Base-by-base conservation (phyloP, 1,140 invertebrate species). In the Papilio aristodemus region DNA sequence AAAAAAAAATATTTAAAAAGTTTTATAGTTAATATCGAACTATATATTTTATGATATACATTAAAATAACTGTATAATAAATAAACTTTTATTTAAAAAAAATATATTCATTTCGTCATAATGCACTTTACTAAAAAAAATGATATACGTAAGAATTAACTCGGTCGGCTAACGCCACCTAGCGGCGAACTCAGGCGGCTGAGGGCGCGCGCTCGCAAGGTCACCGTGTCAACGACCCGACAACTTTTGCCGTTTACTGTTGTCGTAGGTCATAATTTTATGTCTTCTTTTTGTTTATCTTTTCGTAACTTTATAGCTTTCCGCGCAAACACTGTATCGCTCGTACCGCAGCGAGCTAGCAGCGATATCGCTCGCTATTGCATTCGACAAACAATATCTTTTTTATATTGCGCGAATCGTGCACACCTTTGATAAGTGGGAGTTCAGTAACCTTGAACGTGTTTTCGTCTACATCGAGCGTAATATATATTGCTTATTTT, bases 201-300 rank as follows among this genome's bases (percentile, higher is more conserved):
- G 39, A 69, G 70, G 71, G 25, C 70, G 71, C 70, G 75, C 78
- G 75, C 70, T 78, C 64, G 80, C 89, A 91, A 91, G 87, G 87
- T 90, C 87, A 91, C 83, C 80, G 81, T 89, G 89, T 86, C 89
- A 89, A 89, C 77, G 89, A 90, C 86, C 89, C 81, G 80, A 78
- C 86, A 87, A 91, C 87, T 91, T 91, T 90, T 88, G 86, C 87
- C 86, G 86, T 84, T 87, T 82, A 85, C 82, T 88, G 86, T 91
- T 91, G 89, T 86, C 89, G 89, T 91, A 91, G 89, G 89, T 91
- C 89, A 91, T 91, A 87, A 91, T 91, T 91, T 91, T 91, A 91
- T 91, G 86, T 86, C 85, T 91, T 88, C 87, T 91, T 91, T 91
- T 91, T 91, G 87, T 91, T 91, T 91, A 91, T 90, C 85, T 90